Evolutionary conservation across 2,797 vertebrate genomes (phyloP).

Genomic region (Pristis pectinata): DNA sequence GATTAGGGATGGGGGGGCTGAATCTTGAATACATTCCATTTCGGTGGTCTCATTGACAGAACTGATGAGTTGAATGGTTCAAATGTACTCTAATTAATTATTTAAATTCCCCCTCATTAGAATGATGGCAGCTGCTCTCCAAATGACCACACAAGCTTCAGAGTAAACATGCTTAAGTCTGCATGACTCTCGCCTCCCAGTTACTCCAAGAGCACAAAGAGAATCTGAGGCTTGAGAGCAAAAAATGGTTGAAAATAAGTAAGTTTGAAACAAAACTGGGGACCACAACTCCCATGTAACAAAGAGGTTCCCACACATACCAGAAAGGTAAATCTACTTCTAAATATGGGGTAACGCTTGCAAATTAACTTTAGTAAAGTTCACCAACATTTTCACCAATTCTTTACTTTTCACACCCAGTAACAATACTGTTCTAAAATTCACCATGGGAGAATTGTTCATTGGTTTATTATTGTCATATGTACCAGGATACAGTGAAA

Average conservation of each 20-base stretch:
- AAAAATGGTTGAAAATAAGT: neutral
- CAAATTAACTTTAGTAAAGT: neutral
- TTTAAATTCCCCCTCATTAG: neutral
- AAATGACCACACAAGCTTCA: too few species aligned
- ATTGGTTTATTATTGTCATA: too few species aligned
- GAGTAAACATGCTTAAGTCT: too few species aligned
- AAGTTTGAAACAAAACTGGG: neutral
- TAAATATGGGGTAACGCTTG: neutral
- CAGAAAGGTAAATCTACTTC: neutral
- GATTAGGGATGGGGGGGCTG: neutral
- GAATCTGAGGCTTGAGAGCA: neutral
- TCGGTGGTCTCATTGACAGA: too few species aligned
- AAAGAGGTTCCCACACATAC: neutral
- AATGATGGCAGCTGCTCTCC: neutral
- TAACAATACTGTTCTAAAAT: neutral
- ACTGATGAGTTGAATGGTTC: too few species aligned
- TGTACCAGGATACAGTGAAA: too few species aligned
- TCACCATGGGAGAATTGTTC: neutral
- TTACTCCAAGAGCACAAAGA: neutral
- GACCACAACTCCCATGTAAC: neutral
- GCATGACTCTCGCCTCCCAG: neutral
- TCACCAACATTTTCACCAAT: neutral
- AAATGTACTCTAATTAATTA: neutral
- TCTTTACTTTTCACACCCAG: neutral
- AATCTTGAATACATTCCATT: too few species aligned